A percentile compares a stretch with the other conserved stretches of the same genome.
These are phyloP conservation scores for Mya arenaria DNA, from an alignment of 1,140 invertebrate genomes.

Conservation along the genomic window DNA sequence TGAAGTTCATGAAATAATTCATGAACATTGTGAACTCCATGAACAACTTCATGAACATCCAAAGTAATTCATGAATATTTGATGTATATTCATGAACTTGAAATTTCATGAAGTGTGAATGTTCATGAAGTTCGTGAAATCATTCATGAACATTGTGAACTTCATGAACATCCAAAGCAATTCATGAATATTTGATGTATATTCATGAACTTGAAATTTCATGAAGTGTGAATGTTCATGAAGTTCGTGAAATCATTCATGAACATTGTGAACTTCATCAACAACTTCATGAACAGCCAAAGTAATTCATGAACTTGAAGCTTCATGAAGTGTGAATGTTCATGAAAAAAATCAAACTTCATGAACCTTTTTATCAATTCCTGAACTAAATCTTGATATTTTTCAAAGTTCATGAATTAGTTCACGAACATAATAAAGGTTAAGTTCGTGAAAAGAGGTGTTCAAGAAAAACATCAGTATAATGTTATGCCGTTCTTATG, in stretches of 20 bases:
- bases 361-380: conserved; percentile 42
- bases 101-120: conserved; percentile 46
- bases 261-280: conserved; percentile 29
- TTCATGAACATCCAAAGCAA: not conserved
- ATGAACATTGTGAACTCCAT: conserved; percentile 31
- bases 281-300: conserved; percentile 39
- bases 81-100: conserved; percentile 43
- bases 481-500: conserved; percentile 23
- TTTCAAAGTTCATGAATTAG: conserved; percentile 28
- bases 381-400: conserved; percentile 42
- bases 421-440: conserved; percentile 30
- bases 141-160: conserved; percentile 39
- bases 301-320: conserved; percentile 8
- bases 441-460: conserved; percentile 28
- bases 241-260: conserved; percentile 37
- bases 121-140: conserved; percentile 36
- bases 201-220: conserved; percentile 46
- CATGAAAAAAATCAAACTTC: conserved; percentile 29
- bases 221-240: conserved; percentile 41
- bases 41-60: conserved; percentile 25
- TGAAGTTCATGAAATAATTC: conserved; percentile 17
- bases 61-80: conserved; percentile 33
- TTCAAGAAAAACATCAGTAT: conserved; percentile 46
- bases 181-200: conserved; percentile 34
- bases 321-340: no score